A percentile compares a stretch with the other conserved stretches of the same genome.
Evolutionary conservation across 2,113 vertebrate genomes (phyloP).

Genomic region (Parus major): DNA sequence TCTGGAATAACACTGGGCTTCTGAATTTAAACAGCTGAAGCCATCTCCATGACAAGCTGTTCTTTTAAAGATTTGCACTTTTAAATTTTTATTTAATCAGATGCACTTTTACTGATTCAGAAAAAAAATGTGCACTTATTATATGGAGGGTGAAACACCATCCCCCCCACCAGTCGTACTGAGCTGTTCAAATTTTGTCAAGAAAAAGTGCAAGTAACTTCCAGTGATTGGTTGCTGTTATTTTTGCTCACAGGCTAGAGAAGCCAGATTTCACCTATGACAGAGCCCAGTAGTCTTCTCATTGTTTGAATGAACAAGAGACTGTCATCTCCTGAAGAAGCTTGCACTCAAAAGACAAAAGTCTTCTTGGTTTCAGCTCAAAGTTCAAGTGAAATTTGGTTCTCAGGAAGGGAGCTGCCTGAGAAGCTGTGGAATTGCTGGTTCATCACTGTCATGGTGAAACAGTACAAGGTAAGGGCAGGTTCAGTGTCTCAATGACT

Average conservation of each 20-base stretch:
- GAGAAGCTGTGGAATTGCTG: background rate
- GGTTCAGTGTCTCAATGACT: background rate
- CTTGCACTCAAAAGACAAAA: background rate
- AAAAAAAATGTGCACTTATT: background rate
- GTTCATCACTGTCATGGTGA: background rate
- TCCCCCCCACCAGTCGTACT: accelerated
- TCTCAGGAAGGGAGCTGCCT: background rate
- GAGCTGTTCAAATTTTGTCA: background rate
- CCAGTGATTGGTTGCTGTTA: background rate
- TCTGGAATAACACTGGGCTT: background rate
- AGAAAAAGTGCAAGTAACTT: background rate
- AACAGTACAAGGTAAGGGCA: background rate
- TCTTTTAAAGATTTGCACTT: background rate
- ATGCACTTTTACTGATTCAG: background rate
- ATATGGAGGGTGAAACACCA: background rate
- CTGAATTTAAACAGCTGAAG: background rate
- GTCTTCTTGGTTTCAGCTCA: background rate
- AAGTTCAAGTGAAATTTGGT: background rate
- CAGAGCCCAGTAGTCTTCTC: background rate
- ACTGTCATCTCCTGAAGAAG: background rate
- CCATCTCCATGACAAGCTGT: background rate
- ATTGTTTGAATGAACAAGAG: background rate
- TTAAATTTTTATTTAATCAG: background rate
- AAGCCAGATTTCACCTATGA: background rate
- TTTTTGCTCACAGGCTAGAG: background rate